Base-by-base conservation (phyloP, 2,888 invertebrate genomes). In the Epiperipatus broadwayi region DNA sequence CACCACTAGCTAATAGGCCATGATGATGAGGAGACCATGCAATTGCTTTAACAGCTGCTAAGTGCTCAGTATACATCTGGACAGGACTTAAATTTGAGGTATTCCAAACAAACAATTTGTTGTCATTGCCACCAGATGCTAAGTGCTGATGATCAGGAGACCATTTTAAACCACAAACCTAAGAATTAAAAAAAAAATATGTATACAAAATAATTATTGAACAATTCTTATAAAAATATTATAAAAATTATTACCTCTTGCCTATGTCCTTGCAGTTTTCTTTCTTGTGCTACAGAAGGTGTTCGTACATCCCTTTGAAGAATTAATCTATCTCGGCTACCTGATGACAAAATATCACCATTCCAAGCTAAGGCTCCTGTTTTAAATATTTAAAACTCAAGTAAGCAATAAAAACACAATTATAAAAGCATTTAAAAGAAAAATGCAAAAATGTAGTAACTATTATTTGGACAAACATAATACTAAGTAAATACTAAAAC, bases 11-110 rank as follows among this genome's bases (percentile, higher is more conserved):
- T 43, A 95, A 61, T 36, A 95, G 65, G 0, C 93, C 93, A 62
- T 93, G 93, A 61, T 93, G 93, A 65, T 95, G 93, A 0, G 95
- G 93, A 2, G 91, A 93, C 95, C 95, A 95, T 16, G 95, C 91
- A 48, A 95, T 89, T 0, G 95, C 95, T 62, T 93, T 97, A 7
- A 91, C 91, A 0, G 91, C 95, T 0, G 95, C 95, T 60, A 85
- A 70, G 64, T 97, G 95, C 49, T 95, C 81, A 0, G 83, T 80
- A 61, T 95, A 93, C 2, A 85, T 87, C 61, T 95, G 91, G 38
- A 91, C 78, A 0, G 93, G 91, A 3, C 75, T 71, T 3, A 78
- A 63, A 0, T 81, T 78, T 54, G 84, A 81, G 67, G 81, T 68
- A 55, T 72, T 72, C 89, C 89, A 91, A 5, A 91, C 84, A 59